Conservation (phyloP, 2,113 vertebrate species). For the Catharus fuscescens region DNA sequence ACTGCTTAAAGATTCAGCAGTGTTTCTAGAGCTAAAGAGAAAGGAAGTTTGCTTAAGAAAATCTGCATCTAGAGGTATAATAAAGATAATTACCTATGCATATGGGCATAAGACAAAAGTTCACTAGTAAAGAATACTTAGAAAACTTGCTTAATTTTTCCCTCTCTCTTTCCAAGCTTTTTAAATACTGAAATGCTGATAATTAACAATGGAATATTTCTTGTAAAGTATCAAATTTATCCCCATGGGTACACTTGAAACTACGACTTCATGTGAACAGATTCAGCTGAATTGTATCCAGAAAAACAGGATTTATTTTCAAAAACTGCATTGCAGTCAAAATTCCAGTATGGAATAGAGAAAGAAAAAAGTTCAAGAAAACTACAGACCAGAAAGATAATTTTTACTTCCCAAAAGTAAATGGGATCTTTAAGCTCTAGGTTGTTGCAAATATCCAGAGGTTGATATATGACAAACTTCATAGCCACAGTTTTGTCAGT, state of each 20-base stretch:
- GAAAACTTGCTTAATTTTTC: not conserved
- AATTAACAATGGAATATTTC: not conserved
- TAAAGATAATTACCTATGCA: not conserved
- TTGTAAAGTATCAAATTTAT: not conserved
- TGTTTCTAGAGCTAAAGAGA: not conserved
- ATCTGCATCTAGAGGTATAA: not conserved
- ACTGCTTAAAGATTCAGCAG: not conserved
- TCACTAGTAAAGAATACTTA: not conserved
- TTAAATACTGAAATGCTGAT: not conserved
- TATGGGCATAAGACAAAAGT: not conserved
- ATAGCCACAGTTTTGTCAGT: not conserved
- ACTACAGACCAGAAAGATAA: not conserved
- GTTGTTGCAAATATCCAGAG: not conserved
- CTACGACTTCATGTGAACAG: not conserved
- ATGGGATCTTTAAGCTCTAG: not conserved
- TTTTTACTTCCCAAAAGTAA: slow-evolving; percentile 17
- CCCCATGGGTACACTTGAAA: not conserved
- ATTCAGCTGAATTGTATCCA: not conserved
- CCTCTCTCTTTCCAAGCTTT: accelerated
- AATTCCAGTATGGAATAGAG: not conserved
- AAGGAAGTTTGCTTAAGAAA: not conserved
- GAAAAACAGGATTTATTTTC: not conserved
- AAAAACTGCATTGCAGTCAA: not conserved
- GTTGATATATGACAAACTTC: not conserved
- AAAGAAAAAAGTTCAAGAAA: not conserved